Percentiles rank a stretch among this genome's conserved stretches.
Evolutionary conservation across 2,888 invertebrate genomes (phyloP).

Genomic region (Philonicus albiceps): DNA sequence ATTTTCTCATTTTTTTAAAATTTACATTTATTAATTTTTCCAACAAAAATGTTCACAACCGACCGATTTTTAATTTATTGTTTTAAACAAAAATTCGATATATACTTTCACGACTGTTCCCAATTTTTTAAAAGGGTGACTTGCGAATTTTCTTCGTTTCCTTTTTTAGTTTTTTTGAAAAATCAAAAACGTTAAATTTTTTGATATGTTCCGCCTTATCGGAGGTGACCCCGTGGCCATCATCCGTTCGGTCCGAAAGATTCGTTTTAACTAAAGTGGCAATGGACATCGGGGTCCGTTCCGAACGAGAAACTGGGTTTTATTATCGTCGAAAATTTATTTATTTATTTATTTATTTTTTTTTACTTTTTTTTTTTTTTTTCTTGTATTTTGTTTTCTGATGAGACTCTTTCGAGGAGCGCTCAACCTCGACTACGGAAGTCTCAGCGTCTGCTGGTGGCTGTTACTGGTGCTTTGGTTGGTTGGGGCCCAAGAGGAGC

Average conservation of each 20-base stretch:
- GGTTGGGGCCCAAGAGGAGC: neutral
- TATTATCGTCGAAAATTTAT: neutral
- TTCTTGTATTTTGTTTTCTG: neutral
- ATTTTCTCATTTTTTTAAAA: neutral
- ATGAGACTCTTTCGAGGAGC: neutral
- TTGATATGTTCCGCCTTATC: neutral
- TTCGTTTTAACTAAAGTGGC: slow-evolving; percentile 33
- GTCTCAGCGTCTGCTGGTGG: slow-evolving; percentile 5
- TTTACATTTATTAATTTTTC: neutral
- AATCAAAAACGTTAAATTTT: neutral
- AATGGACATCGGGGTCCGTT: neutral
- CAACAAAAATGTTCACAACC: neutral
- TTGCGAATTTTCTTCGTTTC: neutral
- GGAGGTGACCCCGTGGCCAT: neutral
- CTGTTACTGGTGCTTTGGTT: neutral
- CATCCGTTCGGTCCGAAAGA: slow-evolving; percentile 9
- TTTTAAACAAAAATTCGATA: no score
- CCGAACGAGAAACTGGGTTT: slow-evolving; percentile 10
- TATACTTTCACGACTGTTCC: neutral
- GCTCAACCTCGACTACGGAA: slow-evolving; percentile 30
- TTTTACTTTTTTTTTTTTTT: no score
- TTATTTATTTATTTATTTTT: no score
- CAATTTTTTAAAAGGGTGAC: neutral
- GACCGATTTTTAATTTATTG: neutral
- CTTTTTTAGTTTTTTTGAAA: neutral